Conservation (phyloP, 2,888 invertebrate genomes). For the Diplolepis rosae region DNA sequence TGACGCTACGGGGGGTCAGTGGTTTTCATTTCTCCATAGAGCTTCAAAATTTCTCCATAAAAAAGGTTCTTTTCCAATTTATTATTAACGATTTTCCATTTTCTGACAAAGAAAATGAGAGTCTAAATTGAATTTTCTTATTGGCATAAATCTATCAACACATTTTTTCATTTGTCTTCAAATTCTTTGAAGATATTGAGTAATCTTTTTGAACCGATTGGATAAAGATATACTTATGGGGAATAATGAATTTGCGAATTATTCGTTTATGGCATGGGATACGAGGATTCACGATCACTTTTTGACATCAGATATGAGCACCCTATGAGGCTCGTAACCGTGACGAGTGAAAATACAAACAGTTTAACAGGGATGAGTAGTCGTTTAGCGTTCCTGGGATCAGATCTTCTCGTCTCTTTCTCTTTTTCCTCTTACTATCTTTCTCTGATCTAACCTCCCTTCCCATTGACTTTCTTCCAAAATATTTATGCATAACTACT, state of each 20-base stretch:
- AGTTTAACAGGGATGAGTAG: conserved; percentile 71
- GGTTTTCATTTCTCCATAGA: conserved; percentile 52
- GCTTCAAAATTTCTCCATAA: neutral
- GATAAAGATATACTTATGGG: conserved; percentile 60
- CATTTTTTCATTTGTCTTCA: neutral
- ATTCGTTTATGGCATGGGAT: conserved; percentile 45
- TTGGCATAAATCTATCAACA: neutral
- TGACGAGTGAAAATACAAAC: conserved; percentile 72
- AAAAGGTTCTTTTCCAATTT: neutral
- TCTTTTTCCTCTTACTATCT: conserved; percentile 33
- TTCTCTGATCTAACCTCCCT: conserved; percentile 35
- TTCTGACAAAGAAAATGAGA: neutral
- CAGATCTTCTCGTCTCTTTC: conserved; percentile 38
- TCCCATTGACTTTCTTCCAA: neutral
- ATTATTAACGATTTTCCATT: neutral
- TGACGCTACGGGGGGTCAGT: conserved; percentile 63
- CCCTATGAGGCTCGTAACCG: conserved; percentile 62
- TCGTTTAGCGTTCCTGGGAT: conserved; percentile 62
- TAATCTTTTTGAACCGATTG: conserved; percentile 55
- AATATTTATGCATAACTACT: conserved; percentile 1
- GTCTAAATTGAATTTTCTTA: neutral
- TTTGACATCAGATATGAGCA: conserved; percentile 64
- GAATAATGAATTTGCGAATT: conserved; percentile 61
- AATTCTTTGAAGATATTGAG: conserved; percentile 38
- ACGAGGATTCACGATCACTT: conserved; percentile 61